phyloP scores from a whole-genome alignment of 2,113 vertebrate genomes.

The Callocephalon fimbriatum region DNA sequence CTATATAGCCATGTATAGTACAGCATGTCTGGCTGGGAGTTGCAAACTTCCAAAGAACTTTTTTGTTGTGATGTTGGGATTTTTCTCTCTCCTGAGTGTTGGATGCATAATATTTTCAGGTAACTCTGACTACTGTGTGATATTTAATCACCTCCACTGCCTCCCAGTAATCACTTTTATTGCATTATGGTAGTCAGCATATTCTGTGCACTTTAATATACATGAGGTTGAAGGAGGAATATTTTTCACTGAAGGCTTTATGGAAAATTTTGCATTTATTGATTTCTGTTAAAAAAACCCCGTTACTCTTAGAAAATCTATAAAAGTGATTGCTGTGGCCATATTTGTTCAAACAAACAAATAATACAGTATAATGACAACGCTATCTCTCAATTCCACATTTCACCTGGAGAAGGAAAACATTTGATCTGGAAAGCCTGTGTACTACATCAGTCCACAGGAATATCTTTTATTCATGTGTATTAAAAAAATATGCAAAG shows the following conservation, averaged over 20 bases:
- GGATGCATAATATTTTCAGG: slow-evolving; percentile 62
- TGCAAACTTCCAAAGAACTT: slow-evolving; percentile 1
- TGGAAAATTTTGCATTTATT: slow-evolving; percentile 75
- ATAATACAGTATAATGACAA: slow-evolving; percentile 73
- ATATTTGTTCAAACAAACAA: slow-evolving; percentile 76
- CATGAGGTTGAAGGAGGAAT: slow-evolving; percentile 74
- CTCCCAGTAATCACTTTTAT: slow-evolving; percentile 70
- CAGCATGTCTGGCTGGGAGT: background rate
- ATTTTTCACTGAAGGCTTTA: slow-evolving; percentile 74
- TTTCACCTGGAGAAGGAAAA: slow-evolving; percentile 76
- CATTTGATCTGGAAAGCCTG: slow-evolving; percentile 76
- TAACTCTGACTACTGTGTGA: slow-evolving; percentile 56
- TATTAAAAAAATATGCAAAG: slow-evolving; percentile 76
- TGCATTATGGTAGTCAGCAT: slow-evolving; percentile 75
- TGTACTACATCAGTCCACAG: slow-evolving; percentile 60
- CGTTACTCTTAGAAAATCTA: slow-evolving; percentile 70
- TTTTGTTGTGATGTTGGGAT: background rate
- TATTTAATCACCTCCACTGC: slow-evolving; percentile 73
- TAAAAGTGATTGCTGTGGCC: slow-evolving; percentile 64
- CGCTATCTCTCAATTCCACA: slow-evolving; percentile 74
- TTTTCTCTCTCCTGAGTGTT: background rate
- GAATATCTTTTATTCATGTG: slow-evolving; percentile 79
- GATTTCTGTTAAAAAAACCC: slow-evolving; percentile 27
- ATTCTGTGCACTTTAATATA: slow-evolving; percentile 77
- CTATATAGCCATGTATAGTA: background rate